Percentiles rank a stretch among this genome's conserved stretches.
phyloP scores from a whole-genome alignment of 2,888 invertebrate genomes.

The Asteroscopus sphinx region DNA sequence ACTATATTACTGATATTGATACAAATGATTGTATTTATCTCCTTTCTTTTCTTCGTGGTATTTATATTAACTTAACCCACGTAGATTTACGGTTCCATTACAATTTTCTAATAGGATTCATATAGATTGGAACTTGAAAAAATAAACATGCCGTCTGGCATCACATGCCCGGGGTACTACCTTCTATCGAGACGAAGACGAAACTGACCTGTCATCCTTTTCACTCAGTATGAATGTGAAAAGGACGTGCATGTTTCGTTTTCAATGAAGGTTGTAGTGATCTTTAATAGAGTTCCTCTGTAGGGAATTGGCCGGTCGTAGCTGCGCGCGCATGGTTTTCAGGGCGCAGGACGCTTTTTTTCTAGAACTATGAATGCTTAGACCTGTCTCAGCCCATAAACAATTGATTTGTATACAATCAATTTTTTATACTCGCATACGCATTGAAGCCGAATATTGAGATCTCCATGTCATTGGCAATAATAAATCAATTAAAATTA shows the following conservation, averaged over 20 bases:
- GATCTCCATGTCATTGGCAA: background rate
- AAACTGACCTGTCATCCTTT: conserved; percentile 21
- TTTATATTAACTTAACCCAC: conserved; percentile 15
- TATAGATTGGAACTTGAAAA: conserved; percentile 38
- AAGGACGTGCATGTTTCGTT: conserved; percentile 58
- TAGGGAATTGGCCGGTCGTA: conserved; percentile 70
- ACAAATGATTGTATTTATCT: conserved; percentile 25
- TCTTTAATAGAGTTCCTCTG: conserved; percentile 62
- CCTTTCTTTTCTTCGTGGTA: too few relatives aligned
- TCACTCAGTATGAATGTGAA: conserved; percentile 37
- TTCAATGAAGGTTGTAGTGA: conserved; percentile 61
- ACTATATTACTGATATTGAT: conserved; percentile 17
- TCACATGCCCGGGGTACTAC: conserved; percentile 28
- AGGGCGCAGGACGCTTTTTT: conserved; percentile 85
- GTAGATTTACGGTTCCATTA: conserved; percentile 22
- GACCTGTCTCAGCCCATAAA: conserved; percentile 62
- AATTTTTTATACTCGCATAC: background rate
- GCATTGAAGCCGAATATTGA: background rate
- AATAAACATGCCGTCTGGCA: conserved; percentile 44
- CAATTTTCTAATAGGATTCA: conserved; percentile 24
- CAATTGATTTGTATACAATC: background rate
- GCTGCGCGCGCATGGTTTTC: conserved; percentile 85
- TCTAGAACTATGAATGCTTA: conserved; percentile 76
- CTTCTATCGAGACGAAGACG: conserved; percentile 16
- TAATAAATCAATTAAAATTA: background rate